Evolutionary conservation across 2,888 invertebrate species (phyloP).

Genomic region (Philaethria dido): DNA sequence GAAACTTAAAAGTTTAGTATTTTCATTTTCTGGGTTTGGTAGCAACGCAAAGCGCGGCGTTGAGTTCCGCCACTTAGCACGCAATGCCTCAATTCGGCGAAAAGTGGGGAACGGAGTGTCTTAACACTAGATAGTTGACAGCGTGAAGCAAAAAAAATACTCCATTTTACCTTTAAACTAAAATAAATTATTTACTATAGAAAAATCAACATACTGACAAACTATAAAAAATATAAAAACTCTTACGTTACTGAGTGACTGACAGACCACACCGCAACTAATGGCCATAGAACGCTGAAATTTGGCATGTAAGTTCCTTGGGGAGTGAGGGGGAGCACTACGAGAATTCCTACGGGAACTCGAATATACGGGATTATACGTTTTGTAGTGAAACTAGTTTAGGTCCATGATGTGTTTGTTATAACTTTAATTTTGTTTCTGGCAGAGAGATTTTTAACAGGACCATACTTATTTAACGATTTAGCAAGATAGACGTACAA

Average conservation of each 20-base stretch:
- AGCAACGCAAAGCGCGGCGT: too few relatives aligned
- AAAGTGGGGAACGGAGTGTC: too few relatives aligned
- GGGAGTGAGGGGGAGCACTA: background rate
- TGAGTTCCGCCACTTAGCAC: too few relatives aligned
- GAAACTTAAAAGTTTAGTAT: too few relatives aligned
- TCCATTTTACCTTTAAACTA: too few relatives aligned
- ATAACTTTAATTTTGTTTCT: background rate
- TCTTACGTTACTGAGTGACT: background rate
- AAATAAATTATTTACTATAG: too few relatives aligned
- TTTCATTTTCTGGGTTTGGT: too few relatives aligned
- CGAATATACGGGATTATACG: background rate
- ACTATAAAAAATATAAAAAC: background rate
- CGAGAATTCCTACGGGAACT: background rate
- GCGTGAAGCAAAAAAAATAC: too few relatives aligned
- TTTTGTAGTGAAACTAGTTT: background rate
- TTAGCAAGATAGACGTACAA: too few relatives aligned
- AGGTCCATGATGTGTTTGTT: background rate
- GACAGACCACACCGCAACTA: background rate
- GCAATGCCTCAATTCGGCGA: too few relatives aligned
- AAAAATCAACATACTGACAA: background rate
- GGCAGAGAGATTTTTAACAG: background rate
- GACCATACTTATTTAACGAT: too few relatives aligned
- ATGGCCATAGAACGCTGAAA: background rate
- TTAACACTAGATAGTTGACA: too few relatives aligned
- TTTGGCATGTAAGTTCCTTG: conserved; percentile 1